Conservation (phyloP, 2,113 vertebrate species). For the Lanius ludovicianus region DNA sequence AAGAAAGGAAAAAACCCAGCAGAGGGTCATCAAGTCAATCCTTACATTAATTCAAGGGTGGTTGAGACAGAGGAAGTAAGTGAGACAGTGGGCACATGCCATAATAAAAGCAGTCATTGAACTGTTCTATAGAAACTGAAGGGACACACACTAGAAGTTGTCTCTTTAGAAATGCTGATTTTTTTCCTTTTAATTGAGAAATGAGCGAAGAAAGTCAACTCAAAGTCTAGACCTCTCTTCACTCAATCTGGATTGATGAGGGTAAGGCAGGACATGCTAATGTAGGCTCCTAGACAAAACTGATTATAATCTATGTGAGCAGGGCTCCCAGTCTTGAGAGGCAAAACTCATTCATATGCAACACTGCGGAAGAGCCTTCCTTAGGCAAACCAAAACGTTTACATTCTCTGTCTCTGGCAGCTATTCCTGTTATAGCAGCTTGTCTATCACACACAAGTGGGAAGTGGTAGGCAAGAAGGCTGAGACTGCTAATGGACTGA, state of each 20-base stretch:
- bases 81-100: not conserved
- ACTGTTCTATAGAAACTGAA: not conserved
- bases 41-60: not conserved
- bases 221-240: not conserved
- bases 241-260: not conserved
- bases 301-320: not conserved
- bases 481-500: slow-evolving; percentile 14
- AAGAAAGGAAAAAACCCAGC: not conserved
- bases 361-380: not conserved
- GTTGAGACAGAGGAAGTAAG: not conserved
- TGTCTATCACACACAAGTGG: slow-evolving; percentile 25
- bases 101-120: not conserved
- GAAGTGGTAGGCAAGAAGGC: slow-evolving; percentile 16
- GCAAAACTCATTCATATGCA: slow-evolving; percentile 47
- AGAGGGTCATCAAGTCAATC: not conserved
- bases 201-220: not conserved
- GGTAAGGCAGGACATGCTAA: not conserved
- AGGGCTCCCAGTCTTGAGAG: not conserved
- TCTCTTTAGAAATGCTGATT: not conserved
- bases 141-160: not conserved
- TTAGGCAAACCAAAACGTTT: slow-evolving; percentile 40
- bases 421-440: slow-evolving; percentile 29
- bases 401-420: slow-evolving; percentile 19
- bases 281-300: not conserved
- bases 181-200: not conserved